phyloP scores from a whole-genome alignment of 2,888 invertebrate species.

The Agelastica alni region DNA sequence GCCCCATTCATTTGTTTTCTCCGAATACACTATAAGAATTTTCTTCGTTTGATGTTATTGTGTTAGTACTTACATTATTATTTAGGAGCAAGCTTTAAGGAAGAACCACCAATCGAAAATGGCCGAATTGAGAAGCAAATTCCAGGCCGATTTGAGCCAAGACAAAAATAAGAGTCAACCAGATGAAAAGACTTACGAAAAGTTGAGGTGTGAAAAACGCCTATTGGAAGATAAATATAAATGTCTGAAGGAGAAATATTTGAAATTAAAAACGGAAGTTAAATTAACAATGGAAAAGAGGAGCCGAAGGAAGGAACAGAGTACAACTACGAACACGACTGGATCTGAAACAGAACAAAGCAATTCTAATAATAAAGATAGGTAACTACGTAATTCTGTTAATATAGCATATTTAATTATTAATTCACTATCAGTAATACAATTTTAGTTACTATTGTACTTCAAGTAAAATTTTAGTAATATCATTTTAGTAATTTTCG shows the following conservation, averaged over 20 bases:
- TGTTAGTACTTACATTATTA: too few relatives aligned
- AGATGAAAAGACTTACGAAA: conserved; percentile 61
- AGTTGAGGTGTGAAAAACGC: conserved; percentile 71
- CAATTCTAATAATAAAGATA: conserved; percentile 66
- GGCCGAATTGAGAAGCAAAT: conserved; percentile 65
- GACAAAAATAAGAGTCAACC: conserved; percentile 45
- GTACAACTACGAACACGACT: conserved; percentile 64
- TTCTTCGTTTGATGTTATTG: conserved; percentile 4
- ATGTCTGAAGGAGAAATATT: conserved; percentile 80
- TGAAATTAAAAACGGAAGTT: conserved; percentile 78
- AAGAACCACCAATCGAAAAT: conserved; percentile 71
- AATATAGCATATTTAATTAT: too few relatives aligned
- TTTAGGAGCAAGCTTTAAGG: conserved; percentile 68
- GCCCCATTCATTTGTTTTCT: too few relatives aligned
- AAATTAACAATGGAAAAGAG: conserved; percentile 77
- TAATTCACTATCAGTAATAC: too few relatives aligned
- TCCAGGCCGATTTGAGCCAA: conserved; percentile 59
- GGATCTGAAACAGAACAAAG: conserved; percentile 82
- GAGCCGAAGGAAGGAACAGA: conserved; percentile 67
- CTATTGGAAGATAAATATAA: conserved; percentile 77
- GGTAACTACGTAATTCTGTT: too few relatives aligned
- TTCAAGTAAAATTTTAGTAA: too few relatives aligned
- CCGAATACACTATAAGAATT: too few relatives aligned
- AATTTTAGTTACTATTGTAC: too few relatives aligned
- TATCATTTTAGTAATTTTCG: too few relatives aligned